Evolutionary conservation across 2,113 vertebrate genomes (phyloP).

Genomic region (Alaudala cheleensis): DNA sequence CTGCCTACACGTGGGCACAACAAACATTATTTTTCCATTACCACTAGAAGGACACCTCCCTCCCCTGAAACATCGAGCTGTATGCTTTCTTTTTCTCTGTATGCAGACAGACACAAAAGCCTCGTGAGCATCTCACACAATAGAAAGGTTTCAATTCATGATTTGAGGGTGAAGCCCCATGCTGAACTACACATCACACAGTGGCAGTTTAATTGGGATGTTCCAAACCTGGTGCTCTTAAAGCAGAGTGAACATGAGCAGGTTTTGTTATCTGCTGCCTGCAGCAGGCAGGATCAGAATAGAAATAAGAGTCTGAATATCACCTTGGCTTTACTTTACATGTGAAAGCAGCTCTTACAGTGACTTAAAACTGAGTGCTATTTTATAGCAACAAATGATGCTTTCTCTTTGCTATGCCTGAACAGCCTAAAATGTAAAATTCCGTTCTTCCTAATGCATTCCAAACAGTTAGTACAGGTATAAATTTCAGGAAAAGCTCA

Average conservation of each 20-base stretch:
- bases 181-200: background rate
- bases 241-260: background rate
- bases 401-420: background rate
- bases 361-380: background rate
- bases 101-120: background rate
- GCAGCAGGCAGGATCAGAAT: background rate
- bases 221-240: background rate
- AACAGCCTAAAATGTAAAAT: background rate
- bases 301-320: background rate
- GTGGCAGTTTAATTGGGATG: background rate
- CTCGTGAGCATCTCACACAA: background rate
- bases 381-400: background rate
- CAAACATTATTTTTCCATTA: background rate
- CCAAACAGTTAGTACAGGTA: background rate
- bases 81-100: background rate
- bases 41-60: background rate
- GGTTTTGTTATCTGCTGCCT: background rate
- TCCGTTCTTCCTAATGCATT: background rate
- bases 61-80: background rate
- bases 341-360: background rate
- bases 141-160: background rate
- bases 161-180: background rate
- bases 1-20: background rate
- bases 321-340: background rate
- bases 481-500: background rate